Evolutionary conservation across 2,888 invertebrate genomes (phyloP), one percentile per base, ranked within the genome.

Genomic region (Pilophorus perplexus): DNA sequence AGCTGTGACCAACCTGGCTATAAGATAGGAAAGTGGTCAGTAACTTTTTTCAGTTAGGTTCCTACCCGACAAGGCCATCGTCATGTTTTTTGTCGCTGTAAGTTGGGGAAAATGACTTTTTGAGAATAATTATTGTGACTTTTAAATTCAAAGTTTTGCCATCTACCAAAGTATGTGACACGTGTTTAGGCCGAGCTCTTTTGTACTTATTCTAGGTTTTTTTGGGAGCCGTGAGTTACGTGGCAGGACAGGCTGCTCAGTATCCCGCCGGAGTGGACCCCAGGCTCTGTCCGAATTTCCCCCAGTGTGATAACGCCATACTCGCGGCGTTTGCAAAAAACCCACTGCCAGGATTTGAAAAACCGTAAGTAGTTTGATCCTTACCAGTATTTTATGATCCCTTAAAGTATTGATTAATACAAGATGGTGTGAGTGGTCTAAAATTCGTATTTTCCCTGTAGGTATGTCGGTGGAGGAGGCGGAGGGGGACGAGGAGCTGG

Each of bases 191-290:
- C n/a, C n/a, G n/a, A n/a, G n/a, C n/a, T n/a, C n/a, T n/a, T n/a
- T n/a, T n/a, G n/a, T n/a, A n/a, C n/a, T n/a, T n/a, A n/a, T 46
- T 33, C 23, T 22, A 64, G 64, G 33, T 50, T 12, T 33, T 48
- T 18, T 16, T 64, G 12, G 46, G 46, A 22, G 22, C 50, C 10
- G 33, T 64, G 12, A 25, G 37, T 40, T 50, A 12, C 52, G 64
- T 50, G 2, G 20, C 38, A n/a, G 64, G 64, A n/a, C 64, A 64
- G 38, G 55, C 55, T 1, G 65, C 65, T 12, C 65, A 54, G 10
- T 70, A 64, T 46, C 70, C 70, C 2, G 66, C 67, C 8, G 68
- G 70, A 14, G 50, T 68, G 5, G 67, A 70, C 60, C 67, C 68
- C 6, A 16, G 68, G 12, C 62, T 68, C 2, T 70, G 68, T 64